phyloP scores from a whole-genome alignment of 2,888 invertebrate species.

The Orchesella flavescens region DNA sequence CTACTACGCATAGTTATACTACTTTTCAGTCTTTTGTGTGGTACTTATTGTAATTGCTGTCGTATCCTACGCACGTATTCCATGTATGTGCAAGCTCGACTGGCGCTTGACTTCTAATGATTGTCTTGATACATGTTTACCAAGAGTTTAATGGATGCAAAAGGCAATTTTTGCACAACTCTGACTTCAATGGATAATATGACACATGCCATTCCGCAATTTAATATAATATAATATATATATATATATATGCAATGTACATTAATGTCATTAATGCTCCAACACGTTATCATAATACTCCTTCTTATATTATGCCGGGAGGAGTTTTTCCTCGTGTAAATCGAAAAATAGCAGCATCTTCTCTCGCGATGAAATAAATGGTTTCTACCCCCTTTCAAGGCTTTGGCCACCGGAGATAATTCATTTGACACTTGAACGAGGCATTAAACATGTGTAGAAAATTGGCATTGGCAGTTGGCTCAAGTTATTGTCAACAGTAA shows the following conservation, averaged over 20 bases:
- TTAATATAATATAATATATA: too few species aligned
- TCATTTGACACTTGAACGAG: conserved; percentile 33
- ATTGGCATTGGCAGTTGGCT: conserved; percentile 18
- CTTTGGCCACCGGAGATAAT: conserved; percentile 34
- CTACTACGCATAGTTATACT: not conserved
- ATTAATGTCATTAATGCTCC: conserved; percentile 8
- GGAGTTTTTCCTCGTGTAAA: not conserved
- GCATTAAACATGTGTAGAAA: not conserved
- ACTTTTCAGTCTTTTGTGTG: not conserved
- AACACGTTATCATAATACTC: conserved; percentile 22
- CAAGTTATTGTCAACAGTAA: not conserved
- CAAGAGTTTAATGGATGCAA: not conserved
- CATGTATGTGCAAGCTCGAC: conserved; percentile 23
- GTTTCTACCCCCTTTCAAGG: conserved; percentile 14
- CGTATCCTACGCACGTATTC: conserved; percentile 48
- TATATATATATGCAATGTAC: not conserved
- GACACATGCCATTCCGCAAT: conserved; percentile 12
- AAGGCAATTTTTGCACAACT: conserved; percentile 8
- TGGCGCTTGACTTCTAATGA: conserved; percentile 17
- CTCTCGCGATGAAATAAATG: conserved; percentile 8
- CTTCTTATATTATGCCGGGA: conserved; percentile 19
- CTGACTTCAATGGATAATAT: conserved; percentile 18
- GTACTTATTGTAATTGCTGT: conserved; percentile 25
- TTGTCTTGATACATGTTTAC: conserved; percentile 13
- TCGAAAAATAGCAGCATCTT: not conserved